A percentile compares a stretch with the other conserved stretches of the same genome.
Evolutionary conservation across 2,113 vertebrate genomes (phyloP).

Genomic region (Herpetotheres cachinnans): DNA sequence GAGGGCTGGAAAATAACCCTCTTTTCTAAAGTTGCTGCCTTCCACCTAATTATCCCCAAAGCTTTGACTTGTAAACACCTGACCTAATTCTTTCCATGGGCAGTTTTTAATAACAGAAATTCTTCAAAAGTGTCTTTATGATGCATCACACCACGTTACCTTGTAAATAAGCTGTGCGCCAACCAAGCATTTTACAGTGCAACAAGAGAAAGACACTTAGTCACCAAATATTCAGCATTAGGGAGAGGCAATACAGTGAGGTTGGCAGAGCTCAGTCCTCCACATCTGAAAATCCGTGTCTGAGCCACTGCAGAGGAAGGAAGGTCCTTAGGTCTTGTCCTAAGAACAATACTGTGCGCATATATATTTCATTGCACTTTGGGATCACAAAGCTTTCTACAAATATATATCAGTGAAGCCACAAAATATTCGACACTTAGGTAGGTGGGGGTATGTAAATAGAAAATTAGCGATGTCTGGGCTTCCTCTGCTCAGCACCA

Average conservation of each 20-base stretch:
- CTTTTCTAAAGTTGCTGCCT: slow-evolving; percentile 27
- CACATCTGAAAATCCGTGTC: neutral
- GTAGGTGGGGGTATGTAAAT: neutral
- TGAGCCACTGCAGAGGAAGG: neutral
- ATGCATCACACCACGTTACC: slow-evolving; percentile 52
- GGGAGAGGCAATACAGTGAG: neutral
- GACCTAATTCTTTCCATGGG: slow-evolving; percentile 70
- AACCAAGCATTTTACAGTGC: neutral
- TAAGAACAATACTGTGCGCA: rapidly evolving
- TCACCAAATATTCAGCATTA: neutral
- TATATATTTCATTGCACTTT: neutral
- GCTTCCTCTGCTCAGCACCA: neutral
- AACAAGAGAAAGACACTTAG: slow-evolving; percentile 36
- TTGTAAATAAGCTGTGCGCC: slow-evolving; percentile 50
- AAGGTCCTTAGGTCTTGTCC: neutral
- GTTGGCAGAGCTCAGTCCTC: neutral
- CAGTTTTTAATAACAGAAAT: slow-evolving; percentile 67
- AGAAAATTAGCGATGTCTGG: neutral
- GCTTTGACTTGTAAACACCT: slow-evolving; percentile 69
- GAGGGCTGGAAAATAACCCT: slow-evolving; percentile 58
- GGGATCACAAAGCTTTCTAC: neutral
- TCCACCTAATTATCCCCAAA: slow-evolving; percentile 67
- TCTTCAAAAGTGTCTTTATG: slow-evolving; percentile 72
- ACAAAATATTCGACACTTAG: neutral
- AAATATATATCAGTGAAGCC: neutral